Base-by-base conservation (phyloP, 1,140 invertebrate genomes). In the Sycobia sp. region DNA sequence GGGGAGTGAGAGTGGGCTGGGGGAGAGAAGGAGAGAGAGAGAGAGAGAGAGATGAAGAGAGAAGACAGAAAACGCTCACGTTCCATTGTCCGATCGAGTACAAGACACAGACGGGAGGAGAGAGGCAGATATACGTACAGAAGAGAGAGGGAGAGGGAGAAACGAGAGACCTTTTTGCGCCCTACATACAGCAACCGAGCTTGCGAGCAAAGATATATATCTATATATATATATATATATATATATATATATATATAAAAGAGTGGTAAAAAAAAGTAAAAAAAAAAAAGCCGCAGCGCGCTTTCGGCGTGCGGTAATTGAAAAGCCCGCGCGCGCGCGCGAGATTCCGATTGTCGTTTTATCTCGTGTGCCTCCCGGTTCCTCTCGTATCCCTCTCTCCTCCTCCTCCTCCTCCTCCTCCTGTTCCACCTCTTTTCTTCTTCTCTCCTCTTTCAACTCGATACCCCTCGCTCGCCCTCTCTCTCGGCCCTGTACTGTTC, bases 311-410 rank as follows among this genome's bases (percentile, higher is more conserved):
- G 51, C 60, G 70, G 67, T 73, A 76, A 76, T 76, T 76, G 75
- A 75, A 75, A 75, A 75, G 67, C 69, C 67, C 65, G 58, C 66
- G 29, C 29, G 29, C 29, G 29, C 29, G 29, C 29, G 29, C 29
- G 29, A 55, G 67, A 73, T 74, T 67, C 65, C 67, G 72, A 74
- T 73, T 68, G 68, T 74, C 71, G 68, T 67, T 71, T 67, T 70
- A 66, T 72, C 68, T 67, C 70, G 64, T 69, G n/a, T n/a, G 27
- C 47, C 29, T 57, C 23, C 63, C 51, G 20, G 20, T 43, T 29
- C 23, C 25, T 7, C 25, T 4, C 25, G 23, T 18, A 0, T 39
- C 18, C 14, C 20, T 25, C 44, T 3, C 14, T 23, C 44, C 16
- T 47, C 20, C 25, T 10, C 23, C 16, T 20, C 29, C 29, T 11